Conservation (phyloP, 2,888 invertebrate genomes). For the Athalia rosae region DNA sequence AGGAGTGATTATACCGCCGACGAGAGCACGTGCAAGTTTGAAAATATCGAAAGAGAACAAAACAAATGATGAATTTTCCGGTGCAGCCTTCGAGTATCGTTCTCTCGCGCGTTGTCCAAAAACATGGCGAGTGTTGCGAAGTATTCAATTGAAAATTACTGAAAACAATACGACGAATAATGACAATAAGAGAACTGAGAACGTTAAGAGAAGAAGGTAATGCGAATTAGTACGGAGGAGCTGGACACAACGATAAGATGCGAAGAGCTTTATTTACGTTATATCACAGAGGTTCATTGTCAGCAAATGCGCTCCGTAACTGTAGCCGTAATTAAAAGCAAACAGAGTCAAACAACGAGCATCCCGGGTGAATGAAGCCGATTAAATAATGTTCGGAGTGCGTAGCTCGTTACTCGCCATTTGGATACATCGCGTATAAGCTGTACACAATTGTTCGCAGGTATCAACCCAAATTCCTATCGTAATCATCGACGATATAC, state of each 20-base stretch:
- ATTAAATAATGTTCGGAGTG: not conserved
- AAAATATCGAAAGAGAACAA: no score
- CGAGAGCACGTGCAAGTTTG: no score
- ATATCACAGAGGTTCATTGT: not conserved
- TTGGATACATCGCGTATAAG: no score
- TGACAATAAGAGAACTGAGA: not conserved
- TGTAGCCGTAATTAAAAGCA: slow-evolving; percentile 17
- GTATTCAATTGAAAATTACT: not conserved
- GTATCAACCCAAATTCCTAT: no score
- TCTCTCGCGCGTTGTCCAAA: no score
- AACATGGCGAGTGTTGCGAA: no score
- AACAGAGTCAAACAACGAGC: slow-evolving; percentile 2
- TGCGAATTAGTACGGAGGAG: slow-evolving; percentile 1
- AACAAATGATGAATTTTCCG: no score
- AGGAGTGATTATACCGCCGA: no score
- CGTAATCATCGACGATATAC: no score
- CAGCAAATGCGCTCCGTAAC: slow-evolving; percentile 17
- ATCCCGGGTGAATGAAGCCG: not conserved
- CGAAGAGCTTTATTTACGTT: not conserved
- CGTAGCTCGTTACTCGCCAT: no score
- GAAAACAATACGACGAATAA: not conserved
- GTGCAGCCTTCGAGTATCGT: no score
- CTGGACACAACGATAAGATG: not conserved
- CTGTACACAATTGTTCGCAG: no score
- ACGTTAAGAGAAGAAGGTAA: not conserved